Conservation (phyloP, 2,797 vertebrate genomes). For the Aselliscus stoliczkanus region DNA sequence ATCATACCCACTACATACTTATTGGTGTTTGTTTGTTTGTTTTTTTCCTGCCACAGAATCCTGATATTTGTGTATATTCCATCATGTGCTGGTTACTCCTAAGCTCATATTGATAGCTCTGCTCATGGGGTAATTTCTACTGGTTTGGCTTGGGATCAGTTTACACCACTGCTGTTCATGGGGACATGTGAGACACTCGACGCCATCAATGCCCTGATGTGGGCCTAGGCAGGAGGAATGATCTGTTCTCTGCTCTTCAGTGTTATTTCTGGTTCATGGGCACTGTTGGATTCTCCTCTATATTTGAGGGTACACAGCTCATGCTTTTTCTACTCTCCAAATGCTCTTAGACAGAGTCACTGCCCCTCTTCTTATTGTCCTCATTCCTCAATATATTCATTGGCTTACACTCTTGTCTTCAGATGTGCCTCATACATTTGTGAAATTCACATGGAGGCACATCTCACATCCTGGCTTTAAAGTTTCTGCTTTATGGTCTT, state of each 20-base stretch:
- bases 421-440: background rate
- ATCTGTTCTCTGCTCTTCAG: background rate
- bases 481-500: background rate
- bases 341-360: background rate
- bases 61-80: background rate
- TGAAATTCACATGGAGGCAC: background rate
- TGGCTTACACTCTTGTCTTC: background rate
- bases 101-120: background rate
- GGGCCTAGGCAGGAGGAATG: background rate
- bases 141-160: background rate
- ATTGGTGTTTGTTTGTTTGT: background rate
- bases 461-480: background rate
- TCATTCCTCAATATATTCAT: background rate
- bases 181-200: background rate
- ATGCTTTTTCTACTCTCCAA: background rate
- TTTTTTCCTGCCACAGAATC: background rate
- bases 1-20: background rate
- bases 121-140: background rate
- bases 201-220: background rate
- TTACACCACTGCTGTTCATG: background rate
- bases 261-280: background rate
- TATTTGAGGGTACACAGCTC: background rate
- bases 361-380: background rate
- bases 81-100: background rate
- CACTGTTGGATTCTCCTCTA: background rate